Base-by-base conservation (phyloP, 2,888 invertebrate species). In the Melitaea athalia region DNA sequence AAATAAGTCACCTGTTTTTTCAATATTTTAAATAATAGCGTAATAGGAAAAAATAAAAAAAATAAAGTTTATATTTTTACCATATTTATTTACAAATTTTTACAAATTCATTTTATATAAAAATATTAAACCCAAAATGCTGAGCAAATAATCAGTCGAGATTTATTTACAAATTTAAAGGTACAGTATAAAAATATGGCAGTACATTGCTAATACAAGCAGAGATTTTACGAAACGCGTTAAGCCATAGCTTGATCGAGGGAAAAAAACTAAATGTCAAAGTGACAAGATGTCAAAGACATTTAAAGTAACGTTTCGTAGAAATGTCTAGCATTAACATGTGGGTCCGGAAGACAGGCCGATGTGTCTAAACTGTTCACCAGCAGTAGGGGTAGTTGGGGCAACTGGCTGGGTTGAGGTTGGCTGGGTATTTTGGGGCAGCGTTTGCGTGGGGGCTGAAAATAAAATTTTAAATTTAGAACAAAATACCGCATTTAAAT, bases 341-440 rank as follows among this genome's bases (percentile, higher is more conserved):
- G 71, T 70, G 11, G 60, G 67, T 64, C 43, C 64, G 74, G 72
- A 67, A 63, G 60, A 63, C 65, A 59, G 64, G 71, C 68, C 67
- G 62, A 50, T 24, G 55, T 43, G 49, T 49, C 64, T 59, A 65
- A 70, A 72, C 74, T 76, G 73, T 77, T 82, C 78, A 84, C 77
- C 76, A 88, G 79, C 94, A 94, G 89, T 92, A 94, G 0, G 94
- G 94, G 86, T 94, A 94, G 91, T 94, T 94, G 72, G 94, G 94
- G 86, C 94, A 94, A 53, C 89, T 85, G 6, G 94, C 92, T 11
- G 94, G 86, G 75, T 90, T 86, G 72, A 94, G 87, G 72, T 87
- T 90, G 14, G 94, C 93, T n/a, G 94, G 94, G 81, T 93, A 94
- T 64, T 87, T 85, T 14, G 88, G 78, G 0, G 86, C 90, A 10